Base-by-base conservation (phyloP, 1,140 invertebrate genomes). In the Drosophila ironensis region DNA sequence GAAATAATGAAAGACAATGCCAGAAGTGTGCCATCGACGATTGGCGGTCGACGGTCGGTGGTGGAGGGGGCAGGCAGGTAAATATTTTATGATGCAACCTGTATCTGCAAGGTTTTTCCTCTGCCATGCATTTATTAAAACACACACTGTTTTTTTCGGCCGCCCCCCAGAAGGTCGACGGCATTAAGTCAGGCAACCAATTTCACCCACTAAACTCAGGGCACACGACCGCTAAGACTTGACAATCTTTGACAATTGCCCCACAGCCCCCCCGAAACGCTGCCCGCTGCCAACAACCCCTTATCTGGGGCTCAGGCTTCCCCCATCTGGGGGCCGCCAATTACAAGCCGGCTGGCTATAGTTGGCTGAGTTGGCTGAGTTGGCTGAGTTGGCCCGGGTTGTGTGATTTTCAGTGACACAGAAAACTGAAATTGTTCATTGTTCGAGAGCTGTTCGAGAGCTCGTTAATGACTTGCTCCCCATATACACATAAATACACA, bases 381-480 rank as follows among this genome's bases (percentile, higher is more conserved):
- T 63, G 70, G 69, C 48, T 57, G 53, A 37, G 38, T 60, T 60
- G 59, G 59, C 5, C 30, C 12, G 41, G 50, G 67, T 75, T 77
- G 74, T 77, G 74, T 77, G 74, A 77, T 70, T 70, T 70, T 70
- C 74, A 71, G 74, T 77, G 74, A 77, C 74, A 77, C 72, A 77
- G 74, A 77, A 76, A 77, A 68, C 72, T 59, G 72, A 75, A 77
- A 77, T 77, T 77, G 72, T 77, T 75, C 72, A 77, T 76, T 76
- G 73, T 76, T 74, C 72, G 73, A 75, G 66, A 70, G 60, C 60
- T 63, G 60, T 63, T 63, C 57, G 60, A 64, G 60, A 64, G 60
- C 60, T 76, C 72, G 67, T 76, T 69, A 75, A 74, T 76, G 73
- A 76, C 66, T 72, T 72, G 66, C 68, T 71, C 53, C 40, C 68